Evolutionary conservation across 2,113 vertebrate genomes (phyloP), one percentile per base, ranked within the genome.

Genomic region (Amazona guildingii): DNA sequence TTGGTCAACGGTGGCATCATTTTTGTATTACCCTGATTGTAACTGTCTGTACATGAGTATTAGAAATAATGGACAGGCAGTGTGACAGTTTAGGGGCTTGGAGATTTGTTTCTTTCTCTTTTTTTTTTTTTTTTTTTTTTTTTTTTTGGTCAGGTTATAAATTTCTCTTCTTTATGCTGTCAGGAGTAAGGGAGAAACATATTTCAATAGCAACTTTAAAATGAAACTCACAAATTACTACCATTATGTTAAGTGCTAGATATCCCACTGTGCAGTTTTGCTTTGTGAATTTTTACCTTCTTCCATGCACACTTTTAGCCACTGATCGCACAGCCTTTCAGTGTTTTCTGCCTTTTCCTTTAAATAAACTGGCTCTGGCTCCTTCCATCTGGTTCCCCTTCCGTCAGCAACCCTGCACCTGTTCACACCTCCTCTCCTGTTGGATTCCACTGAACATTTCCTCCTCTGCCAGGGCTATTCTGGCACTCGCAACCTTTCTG

Each of bases 381-480:
- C 98, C 98, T 99, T 99, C 99, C 99, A 99, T 99, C 99, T 99
- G 99, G 99, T 99, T 99, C 98, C 98, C 99, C 99, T 99, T 99
- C 99, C 99, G 99, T 99, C 99, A 99, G 99, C 99, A 99, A 99
- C 99, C 99, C 98, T 98, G 99, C 99, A 99, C 99, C 99, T 99
- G 99, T 99, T 99, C 99, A 99, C 99, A 99, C 99, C 99, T 99
- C 99, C 99, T 99, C 99, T 99, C 99, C 99, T 99, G 99, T 99
- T 99, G 99, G 99, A 99, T 99, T 98, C 98, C 99, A 99, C 98
- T 98, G 98, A 98, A 98, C 98, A 98, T 98, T 98, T 98, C 98
- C 98, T 98, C 99, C 98, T 98, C 99, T 99, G 99, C 99, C 99
- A 99, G 99, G 99, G 98, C 99, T 98, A 98, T 99, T 99, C 99